Evolutionary conservation across 2,113 vertebrate genomes (phyloP).

Genomic region (Taxidea taxus): DNA sequence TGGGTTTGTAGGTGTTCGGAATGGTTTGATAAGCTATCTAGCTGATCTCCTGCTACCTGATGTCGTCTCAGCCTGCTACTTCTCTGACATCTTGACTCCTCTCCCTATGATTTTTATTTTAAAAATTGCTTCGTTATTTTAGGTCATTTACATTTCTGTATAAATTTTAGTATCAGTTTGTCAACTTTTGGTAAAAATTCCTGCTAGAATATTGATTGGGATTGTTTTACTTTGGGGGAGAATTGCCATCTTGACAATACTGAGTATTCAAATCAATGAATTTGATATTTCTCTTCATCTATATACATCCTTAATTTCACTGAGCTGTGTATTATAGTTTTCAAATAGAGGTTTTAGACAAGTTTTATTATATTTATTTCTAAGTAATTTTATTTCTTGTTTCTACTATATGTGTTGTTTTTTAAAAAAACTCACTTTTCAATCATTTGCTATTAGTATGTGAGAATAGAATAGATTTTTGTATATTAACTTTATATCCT

Average conservation of each 20-base stretch:
- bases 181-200: neutral
- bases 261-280: neutral
- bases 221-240: constrained; percentile 12
- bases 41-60: too few species aligned
- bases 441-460: neutral
- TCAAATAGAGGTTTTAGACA: neutral
- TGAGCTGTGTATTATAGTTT: neutral
- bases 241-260: neutral
- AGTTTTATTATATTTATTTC: neutral
- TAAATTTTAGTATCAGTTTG: neutral
- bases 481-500: neutral
- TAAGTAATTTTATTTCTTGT: neutral
- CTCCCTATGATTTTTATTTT: neutral
- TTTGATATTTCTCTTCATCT: neutral
- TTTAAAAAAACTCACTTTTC: neutral
- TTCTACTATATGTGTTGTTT: neutral
- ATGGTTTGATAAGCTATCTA: too few species aligned
- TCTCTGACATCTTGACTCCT: too few species aligned
- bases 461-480: neutral
- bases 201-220: neutral
- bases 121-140: neutral
- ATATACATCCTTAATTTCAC: constrained; percentile 10
- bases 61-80: too few species aligned
- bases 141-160: neutral
- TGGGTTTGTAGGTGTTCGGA: too few species aligned